Percentiles rank a stretch among this genome's conserved stretches.
These are phyloP conservation scores for Aplidium turbinatum DNA, from an alignment of 23 tunicate genomes.

Conservation along the genomic window DNA sequence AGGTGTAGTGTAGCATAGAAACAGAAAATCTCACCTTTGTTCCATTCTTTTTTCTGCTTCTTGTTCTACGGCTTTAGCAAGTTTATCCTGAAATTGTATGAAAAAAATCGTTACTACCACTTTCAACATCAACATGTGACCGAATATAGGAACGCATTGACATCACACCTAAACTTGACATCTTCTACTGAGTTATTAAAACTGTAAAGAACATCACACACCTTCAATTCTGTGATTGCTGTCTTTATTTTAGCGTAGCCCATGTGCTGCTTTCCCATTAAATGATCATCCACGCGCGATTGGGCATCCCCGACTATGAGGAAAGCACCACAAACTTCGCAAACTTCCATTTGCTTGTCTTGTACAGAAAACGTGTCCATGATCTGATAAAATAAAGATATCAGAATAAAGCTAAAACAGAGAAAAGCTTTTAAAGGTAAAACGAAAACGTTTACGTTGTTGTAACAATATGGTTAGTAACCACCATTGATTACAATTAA, in stretches of 20 bases:
- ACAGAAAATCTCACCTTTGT: background rate
- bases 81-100: constrained; percentile 34
- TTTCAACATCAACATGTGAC: background rate
- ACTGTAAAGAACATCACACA: too few relatives aligned
- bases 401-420: too few relatives aligned
- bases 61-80: constrained; percentile 19
- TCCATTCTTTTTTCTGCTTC: constrained; percentile 4
- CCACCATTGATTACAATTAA: too few relatives aligned
- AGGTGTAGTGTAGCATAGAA: background rate
- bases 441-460: too few relatives aligned
- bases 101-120: background rate
- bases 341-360: constrained; percentile 99
- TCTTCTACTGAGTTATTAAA: too few relatives aligned
- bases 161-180: too few relatives aligned
- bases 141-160: too few relatives aligned
- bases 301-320: constrained; percentile 99
- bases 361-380: constrained; percentile 88
- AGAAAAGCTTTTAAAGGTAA: too few relatives aligned
- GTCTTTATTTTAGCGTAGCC: constrained; percentile 95
- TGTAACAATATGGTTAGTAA: too few relatives aligned
- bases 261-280: constrained; percentile 99
- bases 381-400: constrained; percentile 25
- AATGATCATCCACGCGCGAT: constrained; percentile 93
- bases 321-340: constrained; percentile 99
- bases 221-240: constrained; percentile 87